Percentiles rank a stretch among this genome's conserved stretches.
Conservation (phyloP, 2,113 vertebrate genomes). For the Thamnaconus septentrionalis region DNA sequence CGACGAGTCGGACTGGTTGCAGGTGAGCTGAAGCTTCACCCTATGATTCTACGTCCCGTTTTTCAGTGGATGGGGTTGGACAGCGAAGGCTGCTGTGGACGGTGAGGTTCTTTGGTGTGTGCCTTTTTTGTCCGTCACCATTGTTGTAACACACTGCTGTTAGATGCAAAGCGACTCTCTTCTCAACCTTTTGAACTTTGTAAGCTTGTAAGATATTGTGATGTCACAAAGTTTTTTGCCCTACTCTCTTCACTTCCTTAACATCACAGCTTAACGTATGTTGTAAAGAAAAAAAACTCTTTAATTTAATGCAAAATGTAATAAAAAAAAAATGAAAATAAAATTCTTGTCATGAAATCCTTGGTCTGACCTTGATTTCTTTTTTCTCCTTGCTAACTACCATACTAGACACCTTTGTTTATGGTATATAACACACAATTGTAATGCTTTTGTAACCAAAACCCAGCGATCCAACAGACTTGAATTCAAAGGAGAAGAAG, state of each 20-base stretch:
- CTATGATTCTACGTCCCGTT: no score
- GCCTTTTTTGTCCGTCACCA: conserved; percentile 92
- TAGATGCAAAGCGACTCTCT: conserved; percentile 80
- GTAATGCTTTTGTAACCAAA: neutral
- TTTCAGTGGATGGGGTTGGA: conserved; percentile 30
- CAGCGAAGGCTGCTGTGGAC: conserved; percentile 67
- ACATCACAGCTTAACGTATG: conserved; percentile 93
- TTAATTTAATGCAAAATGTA: conserved; percentile 85
- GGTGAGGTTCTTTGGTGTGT: conserved; percentile 84
- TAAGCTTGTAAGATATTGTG: conserved; percentile 96
- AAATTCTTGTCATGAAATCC: conserved; percentile 75
- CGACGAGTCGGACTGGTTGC: conserved; percentile 19
- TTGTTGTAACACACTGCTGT: conserved; percentile 84
- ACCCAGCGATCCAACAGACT: neutral
- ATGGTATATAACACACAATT: neutral
- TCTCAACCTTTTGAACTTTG: conserved; percentile 86
- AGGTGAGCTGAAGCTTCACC: conserved; percentile 31
- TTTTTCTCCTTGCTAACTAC: neutral
- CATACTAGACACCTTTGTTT: no score
- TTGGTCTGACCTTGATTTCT: conserved; percentile 47
- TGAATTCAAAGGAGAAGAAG: neutral
- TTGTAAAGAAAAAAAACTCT: conserved; percentile 90
- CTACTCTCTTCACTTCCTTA: conserved; percentile 85
- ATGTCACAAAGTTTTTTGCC: conserved; percentile 88
- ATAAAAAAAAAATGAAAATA: conserved; percentile 89